Conservation (phyloP, 2,888 invertebrate genomes). For the Helobdella robusta region DNA sequence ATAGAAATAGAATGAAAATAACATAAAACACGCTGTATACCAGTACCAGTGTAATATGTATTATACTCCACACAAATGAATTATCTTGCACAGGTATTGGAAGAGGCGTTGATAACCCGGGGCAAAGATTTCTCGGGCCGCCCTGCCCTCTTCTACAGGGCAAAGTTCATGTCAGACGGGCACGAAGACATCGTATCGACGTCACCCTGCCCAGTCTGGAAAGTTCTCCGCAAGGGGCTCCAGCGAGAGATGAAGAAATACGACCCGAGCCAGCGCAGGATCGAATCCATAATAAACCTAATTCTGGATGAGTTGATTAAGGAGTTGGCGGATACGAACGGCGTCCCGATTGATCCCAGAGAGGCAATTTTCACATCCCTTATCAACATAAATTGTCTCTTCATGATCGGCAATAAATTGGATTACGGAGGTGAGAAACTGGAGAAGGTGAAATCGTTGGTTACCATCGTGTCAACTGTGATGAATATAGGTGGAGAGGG, state of each 20-base stretch:
- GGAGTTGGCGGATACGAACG: background rate
- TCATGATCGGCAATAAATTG: slow-evolving; percentile 29
- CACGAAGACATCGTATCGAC: slow-evolving; percentile 29
- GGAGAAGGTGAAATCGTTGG: slow-evolving; percentile 19
- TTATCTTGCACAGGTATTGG: slow-evolving; percentile 35
- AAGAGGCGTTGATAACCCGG: slow-evolving; percentile 39
- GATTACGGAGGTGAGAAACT: slow-evolving; percentile 7
- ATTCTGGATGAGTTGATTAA: slow-evolving; percentile 25
- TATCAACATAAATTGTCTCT: slow-evolving; percentile 24
- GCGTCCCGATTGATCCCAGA: slow-evolving; percentile 15
- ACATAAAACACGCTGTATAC: too few species aligned
- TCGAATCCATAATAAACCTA: slow-evolving; percentile 23
- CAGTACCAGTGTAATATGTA: too few species aligned
- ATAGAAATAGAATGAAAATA: too few species aligned
- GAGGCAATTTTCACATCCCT: slow-evolving; percentile 22
- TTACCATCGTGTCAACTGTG: slow-evolving; percentile 22
- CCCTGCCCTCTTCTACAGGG: slow-evolving; percentile 26
- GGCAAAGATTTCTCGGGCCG: slow-evolving; percentile 39
- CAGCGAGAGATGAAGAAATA: slow-evolving; percentile 26
- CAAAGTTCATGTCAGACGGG: slow-evolving; percentile 28
- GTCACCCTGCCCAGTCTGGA: slow-evolving; percentile 25
- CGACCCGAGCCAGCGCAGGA: slow-evolving; percentile 22
- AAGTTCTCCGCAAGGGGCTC: slow-evolving; percentile 18
- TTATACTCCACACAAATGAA: too few species aligned
- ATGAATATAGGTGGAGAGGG: slow-evolving; percentile 32